Evolutionary conservation across 2,113 vertebrate species (phyloP).

Genomic region (Nanger granti): DNA sequence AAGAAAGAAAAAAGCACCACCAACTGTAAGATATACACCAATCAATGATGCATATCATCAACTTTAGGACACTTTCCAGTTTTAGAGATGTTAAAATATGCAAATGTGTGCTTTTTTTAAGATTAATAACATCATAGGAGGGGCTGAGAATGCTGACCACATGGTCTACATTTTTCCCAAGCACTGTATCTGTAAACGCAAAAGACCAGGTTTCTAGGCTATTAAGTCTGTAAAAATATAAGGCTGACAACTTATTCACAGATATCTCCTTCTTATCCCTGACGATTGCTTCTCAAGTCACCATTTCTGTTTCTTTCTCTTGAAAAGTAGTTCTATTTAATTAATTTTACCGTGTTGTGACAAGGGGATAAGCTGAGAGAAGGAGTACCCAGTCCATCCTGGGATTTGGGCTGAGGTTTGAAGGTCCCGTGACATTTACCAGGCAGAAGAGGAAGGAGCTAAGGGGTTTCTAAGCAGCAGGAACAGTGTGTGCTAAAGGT

Average conservation of each 20-base stretch:
- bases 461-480: not conserved
- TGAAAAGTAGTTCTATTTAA: not conserved
- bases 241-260: not conserved
- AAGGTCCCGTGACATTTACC: not conserved
- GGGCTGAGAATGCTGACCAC: not conserved
- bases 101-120: not conserved
- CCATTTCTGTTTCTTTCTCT: not conserved
- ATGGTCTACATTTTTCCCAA: not conserved
- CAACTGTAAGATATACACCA: not conserved
- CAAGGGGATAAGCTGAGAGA: not conserved
- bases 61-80: not conserved
- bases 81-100: not conserved
- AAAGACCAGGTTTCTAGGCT: not conserved
- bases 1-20: not conserved
- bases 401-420: not conserved
- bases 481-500: not conserved
- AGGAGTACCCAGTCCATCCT: not conserved
- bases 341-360: not conserved
- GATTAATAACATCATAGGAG: not conserved
- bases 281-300: not conserved
- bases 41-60: accelerated
- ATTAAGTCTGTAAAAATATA: not conserved
- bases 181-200: not conserved
- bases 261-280: not conserved
- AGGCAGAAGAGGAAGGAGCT: not conserved